Evolutionary conservation across 2,888 invertebrate species (phyloP), one percentile per base, ranked within the genome.

Genomic region (Scaptomyza parva): DNA sequence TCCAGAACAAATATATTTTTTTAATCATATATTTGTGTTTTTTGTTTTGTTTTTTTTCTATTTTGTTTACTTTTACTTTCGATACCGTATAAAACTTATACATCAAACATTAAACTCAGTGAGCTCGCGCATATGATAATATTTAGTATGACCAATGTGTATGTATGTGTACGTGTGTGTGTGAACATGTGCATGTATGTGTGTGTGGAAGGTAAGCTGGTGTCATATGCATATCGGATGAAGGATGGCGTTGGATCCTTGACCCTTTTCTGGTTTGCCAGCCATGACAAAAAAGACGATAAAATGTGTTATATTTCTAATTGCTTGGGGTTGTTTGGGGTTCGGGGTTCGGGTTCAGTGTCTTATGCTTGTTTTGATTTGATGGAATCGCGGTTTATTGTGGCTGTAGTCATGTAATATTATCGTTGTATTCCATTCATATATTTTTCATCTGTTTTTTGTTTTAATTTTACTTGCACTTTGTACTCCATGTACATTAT

Each of bases 1-100:
- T 91, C 89, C 91, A 91, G 91, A 90, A 90, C 90, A 89, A 90
- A 82, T 82, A 86, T 80, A 77, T 64, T 61, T 52, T 80, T 86
- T 40, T 43, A n/a, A n/a, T n/a, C 1, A 55, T 54, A 73, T 64
- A 88, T 89, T 88, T 88, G 74, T 78, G 8, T 37, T 35, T 14
- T 37, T 12, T 33, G 28, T 28, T 28, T 28, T 83, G 35, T 63
- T 60, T 61, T 47, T 58, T 59, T 64, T 59, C 59, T 75, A 30
- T 64, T 63, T 70, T 79, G 52, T 79, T 65, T 74, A 80, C 87
- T 75, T 80, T 63, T 67, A 78, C 78, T 86, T 83, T 70, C 71
- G 65, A 84, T 80, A 70, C 70, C 70, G 70, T 73, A 67, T 74
- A 63, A 73, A 86, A 78, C 83, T 87, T 77, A 86, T 75, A 86